A percentile compares a stretch with the other conserved stretches of the same genome.
Conservation (phyloP, 2,888 invertebrate genomes). For the Autographa pulchrina region DNA sequence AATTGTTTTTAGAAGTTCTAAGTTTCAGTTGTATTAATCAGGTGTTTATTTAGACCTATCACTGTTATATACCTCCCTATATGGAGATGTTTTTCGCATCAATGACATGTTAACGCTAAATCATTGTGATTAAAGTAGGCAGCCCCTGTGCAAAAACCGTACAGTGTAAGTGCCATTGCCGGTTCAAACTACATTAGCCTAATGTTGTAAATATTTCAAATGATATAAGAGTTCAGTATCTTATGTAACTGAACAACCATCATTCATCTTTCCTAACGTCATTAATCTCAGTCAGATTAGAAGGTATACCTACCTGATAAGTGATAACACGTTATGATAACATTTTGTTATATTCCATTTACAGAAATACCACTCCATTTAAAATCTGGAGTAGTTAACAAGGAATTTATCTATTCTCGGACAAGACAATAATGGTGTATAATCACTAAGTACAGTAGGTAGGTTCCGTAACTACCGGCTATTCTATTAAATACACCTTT, state of each 20-base stretch:
- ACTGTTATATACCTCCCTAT: too few relatives aligned
- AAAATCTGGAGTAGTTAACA: background rate
- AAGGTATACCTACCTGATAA: background rate
- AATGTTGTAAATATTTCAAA: too few relatives aligned
- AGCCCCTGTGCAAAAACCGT: too few relatives aligned
- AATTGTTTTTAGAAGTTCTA: background rate
- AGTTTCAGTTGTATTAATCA: background rate
- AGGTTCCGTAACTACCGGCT: too few relatives aligned
- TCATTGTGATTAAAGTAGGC: too few relatives aligned
- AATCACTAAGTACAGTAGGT: too few relatives aligned
- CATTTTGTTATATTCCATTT: background rate
- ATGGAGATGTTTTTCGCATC: too few relatives aligned
- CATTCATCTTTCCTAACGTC: background rate
- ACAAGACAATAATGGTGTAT: background rate
- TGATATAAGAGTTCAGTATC: background rate
- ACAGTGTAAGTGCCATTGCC: too few relatives aligned
- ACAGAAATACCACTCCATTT: background rate
- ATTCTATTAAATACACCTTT: too few relatives aligned
- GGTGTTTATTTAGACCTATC: background rate
- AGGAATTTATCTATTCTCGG: background rate
- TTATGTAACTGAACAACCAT: background rate
- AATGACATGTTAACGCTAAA: too few relatives aligned
- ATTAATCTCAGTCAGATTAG: background rate
- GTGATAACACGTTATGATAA: background rate
- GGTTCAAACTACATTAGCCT: too few relatives aligned